Evolutionary conservation across 2,888 invertebrate genomes (phyloP), one percentile per base, ranked within the genome.

Genomic region (Stenoptilia bipunctidactyla): DNA sequence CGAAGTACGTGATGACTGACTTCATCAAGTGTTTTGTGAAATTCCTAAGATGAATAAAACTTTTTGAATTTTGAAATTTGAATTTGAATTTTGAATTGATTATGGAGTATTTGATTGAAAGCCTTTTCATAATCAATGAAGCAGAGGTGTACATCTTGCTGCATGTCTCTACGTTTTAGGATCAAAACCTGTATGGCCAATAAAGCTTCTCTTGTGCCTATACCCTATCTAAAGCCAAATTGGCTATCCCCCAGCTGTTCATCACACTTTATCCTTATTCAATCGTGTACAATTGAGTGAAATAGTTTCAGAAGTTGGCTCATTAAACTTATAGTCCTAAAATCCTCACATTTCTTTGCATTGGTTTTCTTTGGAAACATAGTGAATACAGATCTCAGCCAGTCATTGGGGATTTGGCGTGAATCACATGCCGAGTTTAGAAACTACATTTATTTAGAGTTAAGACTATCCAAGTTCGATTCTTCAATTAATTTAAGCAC

Each of bases 121-220:
- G 43, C 39, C 27, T 46, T 45, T 14, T 43, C 41, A 15, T 42
- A 45, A 27, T 45, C 44, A 13, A 46, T 37, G 40, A 47, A 44
- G 34, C 45, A 46, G 8, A 48, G 10, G 13, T 27, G 41, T 4
- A 47, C 41, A 27, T 45, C 44, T 14, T 37, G 37, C 15, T 45
- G 41, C 44, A 46, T 46, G 6, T 43, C 45, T 25, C 38, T 38
- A 34, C 47, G 46, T 36, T 46, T 47, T 34, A 46, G 45, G 2
- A 45, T 36, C 9, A 47, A 27, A 30, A 46, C 44, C 15, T 46
- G 36, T 13, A 46, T 13, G 12, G 46, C 44, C 37, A 46, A 46
- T n/a, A 42, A 34, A 9, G 43, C 43, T 38, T 48, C 44, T 33
- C 46, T 38, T 12, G 44, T 45, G 27, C 43, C 43, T 2, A 48